These are phyloP conservation scores for Musca domestica DNA, from an alignment of 1,140 invertebrate species.

Conservation along the genomic window DNA sequence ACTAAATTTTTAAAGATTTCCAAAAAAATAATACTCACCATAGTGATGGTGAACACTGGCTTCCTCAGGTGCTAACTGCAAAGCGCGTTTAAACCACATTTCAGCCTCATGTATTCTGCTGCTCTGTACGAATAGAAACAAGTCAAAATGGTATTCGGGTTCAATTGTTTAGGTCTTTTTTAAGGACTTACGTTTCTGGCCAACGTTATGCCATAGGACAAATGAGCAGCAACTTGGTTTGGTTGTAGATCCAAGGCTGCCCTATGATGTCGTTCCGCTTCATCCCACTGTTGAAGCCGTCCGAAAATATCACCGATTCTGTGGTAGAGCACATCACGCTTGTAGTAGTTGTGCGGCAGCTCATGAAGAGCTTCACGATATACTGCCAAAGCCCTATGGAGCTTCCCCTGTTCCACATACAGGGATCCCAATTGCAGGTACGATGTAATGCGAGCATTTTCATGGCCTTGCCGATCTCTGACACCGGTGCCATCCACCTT, in stretches of 20 bases:
- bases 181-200: slow-evolving; percentile 77
- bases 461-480: slow-evolving; percentile 86
- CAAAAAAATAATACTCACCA: slow-evolving; percentile 59
- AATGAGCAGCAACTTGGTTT: slow-evolving; percentile 83
- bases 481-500: slow-evolving; percentile 81
- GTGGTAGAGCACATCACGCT: slow-evolving; percentile 62
- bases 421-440: slow-evolving; percentile 87
- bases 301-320: slow-evolving; percentile 75
- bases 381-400: slow-evolving; percentile 81
- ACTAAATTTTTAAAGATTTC: too few relatives aligned
- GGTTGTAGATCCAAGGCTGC: slow-evolving; percentile 78
- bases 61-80: slow-evolving; percentile 78
- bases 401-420: slow-evolving; percentile 81
- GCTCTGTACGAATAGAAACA: slow-evolving; percentile 58
- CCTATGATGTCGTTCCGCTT: slow-evolving; percentile 81
- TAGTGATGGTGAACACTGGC: slow-evolving; percentile 81
- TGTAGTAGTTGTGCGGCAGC: slow-evolving; percentile 77
- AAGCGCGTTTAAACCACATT: slow-evolving; percentile 83
- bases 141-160: not conserved
- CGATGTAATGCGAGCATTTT: slow-evolving; percentile 84
- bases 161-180: not conserved
- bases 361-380: slow-evolving; percentile 83
- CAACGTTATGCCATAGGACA: slow-evolving; percentile 87
- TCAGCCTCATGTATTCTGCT: slow-evolving; percentile 81
- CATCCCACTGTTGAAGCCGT: slow-evolving; percentile 72